phyloP scores from a whole-genome alignment of 2,113 vertebrate species.

The Bujurquina vittata region DNA sequence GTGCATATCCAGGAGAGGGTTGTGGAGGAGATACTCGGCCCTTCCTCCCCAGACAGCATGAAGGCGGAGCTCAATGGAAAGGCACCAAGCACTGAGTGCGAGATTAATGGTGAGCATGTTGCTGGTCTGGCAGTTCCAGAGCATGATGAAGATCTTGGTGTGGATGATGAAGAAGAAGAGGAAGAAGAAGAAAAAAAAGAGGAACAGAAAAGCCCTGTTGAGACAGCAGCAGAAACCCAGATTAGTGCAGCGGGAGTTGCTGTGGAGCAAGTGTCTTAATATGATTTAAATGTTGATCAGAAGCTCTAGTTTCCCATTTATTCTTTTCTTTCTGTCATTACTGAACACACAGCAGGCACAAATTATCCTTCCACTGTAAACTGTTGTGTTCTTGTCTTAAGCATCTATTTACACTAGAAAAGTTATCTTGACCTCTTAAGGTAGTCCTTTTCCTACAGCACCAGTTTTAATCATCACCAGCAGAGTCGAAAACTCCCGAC shows the following conservation, averaged over 20 bases:
- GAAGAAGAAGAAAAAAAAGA: constrained; percentile 42
- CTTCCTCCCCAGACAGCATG: constrained; percentile 61
- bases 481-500: neutral
- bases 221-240: constrained; percentile 40
- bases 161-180: constrained; percentile 61
- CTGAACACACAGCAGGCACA: neutral
- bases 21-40: constrained; percentile 58
- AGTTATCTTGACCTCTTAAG: neutral
- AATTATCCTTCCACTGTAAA: constrained; percentile 19
- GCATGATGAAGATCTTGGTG: constrained; percentile 57
- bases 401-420: neutral
- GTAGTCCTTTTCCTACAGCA: neutral
- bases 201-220: constrained; percentile 50
- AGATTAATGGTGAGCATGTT: constrained; percentile 50
- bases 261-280: constrained; percentile 77
- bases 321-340: constrained; percentile 19
- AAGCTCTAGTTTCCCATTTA: constrained; percentile 7
- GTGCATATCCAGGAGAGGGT: constrained; percentile 71
- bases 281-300: constrained; percentile 15
- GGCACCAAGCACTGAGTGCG: constrained; percentile 54
- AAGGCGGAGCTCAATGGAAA: constrained; percentile 82
- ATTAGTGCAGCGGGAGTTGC: constrained; percentile 50
- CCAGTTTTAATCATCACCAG: constrained; percentile 7
- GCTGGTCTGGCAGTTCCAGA: constrained; percentile 68
- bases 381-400: neutral